A percentile compares a stretch with the other conserved stretches of the same genome.
phyloP scores from a whole-genome alignment of 1,140 invertebrate species.

The Leucophenga varia region DNA sequence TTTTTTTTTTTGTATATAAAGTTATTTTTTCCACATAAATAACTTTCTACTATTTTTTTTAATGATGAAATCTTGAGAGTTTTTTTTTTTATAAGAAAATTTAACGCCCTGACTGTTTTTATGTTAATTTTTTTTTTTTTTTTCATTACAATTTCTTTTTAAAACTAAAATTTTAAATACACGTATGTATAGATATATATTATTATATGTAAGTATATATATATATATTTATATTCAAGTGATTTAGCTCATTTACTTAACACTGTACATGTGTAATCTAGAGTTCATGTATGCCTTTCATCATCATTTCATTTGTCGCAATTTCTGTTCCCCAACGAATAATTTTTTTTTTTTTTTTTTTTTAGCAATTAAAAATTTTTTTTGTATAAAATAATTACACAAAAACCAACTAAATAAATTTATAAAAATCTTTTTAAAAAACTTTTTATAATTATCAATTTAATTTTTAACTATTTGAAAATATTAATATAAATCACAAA shows the following conservation, averaged over 20 bases:
- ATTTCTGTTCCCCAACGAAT: conserved; percentile 23
- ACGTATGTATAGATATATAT: too few relatives aligned
- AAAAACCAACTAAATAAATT: conserved; percentile 17
- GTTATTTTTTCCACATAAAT: conserved; percentile 26
- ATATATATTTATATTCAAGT: too few relatives aligned
- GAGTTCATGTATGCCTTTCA: conserved; percentile 10
- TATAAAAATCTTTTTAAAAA: conserved; percentile 13
- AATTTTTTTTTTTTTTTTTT: conserved; percentile 10
- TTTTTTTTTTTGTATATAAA: conserved; percentile 27
- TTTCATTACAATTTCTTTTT: too few relatives aligned
- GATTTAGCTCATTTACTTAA: conserved; percentile 46
- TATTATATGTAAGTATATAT: too few relatives aligned
- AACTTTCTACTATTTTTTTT: conserved; percentile 11
- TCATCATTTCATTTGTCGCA: conserved; percentile 13
- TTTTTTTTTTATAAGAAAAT: conserved; percentile 20
- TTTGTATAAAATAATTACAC: conserved; percentile 5
- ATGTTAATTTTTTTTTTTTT: neutral
- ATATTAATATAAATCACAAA: too few relatives aligned
- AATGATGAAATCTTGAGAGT: conserved; percentile 19
- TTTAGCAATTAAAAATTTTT: conserved; percentile 12
- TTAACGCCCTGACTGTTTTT: conserved; percentile 35
- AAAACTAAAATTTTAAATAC: too few relatives aligned
- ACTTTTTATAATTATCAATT: conserved; percentile 8
- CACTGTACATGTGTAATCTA: conserved; percentile 52
- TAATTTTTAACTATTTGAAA: too few relatives aligned